These are phyloP conservation scores for Meliscaeva auricollis DNA, from an alignment of 2,888 invertebrate genomes.

Conservation along the genomic window DNA sequence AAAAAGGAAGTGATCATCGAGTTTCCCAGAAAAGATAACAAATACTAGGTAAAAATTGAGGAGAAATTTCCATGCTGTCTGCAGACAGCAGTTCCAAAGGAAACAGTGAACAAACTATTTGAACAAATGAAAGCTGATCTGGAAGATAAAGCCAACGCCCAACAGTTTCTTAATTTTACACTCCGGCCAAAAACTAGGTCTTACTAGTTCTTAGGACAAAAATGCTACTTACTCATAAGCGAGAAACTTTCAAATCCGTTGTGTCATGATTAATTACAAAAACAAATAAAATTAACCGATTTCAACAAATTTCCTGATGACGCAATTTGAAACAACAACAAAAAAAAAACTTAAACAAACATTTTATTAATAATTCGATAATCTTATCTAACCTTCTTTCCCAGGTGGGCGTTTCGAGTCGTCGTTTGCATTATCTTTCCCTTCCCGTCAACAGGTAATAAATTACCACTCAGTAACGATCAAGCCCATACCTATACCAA, in stretches of 20 bases:
- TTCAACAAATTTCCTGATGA: not conserved
- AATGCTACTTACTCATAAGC: not conserved
- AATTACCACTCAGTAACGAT: constrained; percentile 41
- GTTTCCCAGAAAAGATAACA: too few relatives aligned
- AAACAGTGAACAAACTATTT: too few relatives aligned
- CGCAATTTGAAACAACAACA: too few relatives aligned
- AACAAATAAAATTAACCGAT: not conserved
- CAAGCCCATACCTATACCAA: constrained; percentile 17
- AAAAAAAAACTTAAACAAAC: not conserved
- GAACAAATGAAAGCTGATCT: too few relatives aligned
- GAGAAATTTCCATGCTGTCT: too few relatives aligned
- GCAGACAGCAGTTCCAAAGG: too few relatives aligned
- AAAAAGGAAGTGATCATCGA: too few relatives aligned
- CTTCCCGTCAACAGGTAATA: constrained; percentile 50
- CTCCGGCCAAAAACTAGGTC: too few relatives aligned
- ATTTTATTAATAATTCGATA: constrained; percentile 3
- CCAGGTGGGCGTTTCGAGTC: constrained; percentile 60
- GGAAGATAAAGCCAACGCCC: too few relatives aligned
- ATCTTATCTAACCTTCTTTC: not conserved
- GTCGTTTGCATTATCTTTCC: constrained; percentile 29
- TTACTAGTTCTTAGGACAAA: too few relatives aligned
- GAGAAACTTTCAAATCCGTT: not conserved
- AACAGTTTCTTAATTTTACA: too few relatives aligned
- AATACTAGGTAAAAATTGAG: too few relatives aligned
- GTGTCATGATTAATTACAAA: not conserved